A percentile compares a stretch with the other conserved stretches of the same genome.
Conservation (phyloP, 2,888 invertebrate species). For the Prosapia bicincta region DNA sequence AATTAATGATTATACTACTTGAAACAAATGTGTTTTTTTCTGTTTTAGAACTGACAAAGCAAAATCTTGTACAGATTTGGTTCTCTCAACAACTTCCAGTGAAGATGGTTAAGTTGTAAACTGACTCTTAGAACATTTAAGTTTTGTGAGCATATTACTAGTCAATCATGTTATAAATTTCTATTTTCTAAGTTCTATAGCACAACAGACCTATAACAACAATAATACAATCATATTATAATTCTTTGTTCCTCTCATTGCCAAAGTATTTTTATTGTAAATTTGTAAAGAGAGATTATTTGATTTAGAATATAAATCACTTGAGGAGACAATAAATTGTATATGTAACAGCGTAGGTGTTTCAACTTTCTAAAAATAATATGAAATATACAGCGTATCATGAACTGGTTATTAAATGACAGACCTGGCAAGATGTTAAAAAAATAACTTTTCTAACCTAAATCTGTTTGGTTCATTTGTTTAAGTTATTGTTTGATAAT, state of each 20-base stretch:
- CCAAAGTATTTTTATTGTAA: background rate
- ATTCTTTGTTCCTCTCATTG: background rate
- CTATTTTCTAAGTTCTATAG: too few relatives aligned
- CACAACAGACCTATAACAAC: background rate
- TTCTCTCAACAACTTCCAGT: conserved; percentile 39
- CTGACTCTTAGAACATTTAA: background rate
- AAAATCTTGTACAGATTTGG: conserved; percentile 69
- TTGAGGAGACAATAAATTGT: background rate
- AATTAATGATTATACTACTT: too few relatives aligned
- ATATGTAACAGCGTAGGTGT: too few relatives aligned
- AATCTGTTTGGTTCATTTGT: too few relatives aligned
- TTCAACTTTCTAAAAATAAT: too few relatives aligned
- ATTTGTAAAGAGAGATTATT: background rate
- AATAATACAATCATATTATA: background rate
- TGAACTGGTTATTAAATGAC: too few relatives aligned
- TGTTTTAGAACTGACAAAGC: conserved; percentile 64
- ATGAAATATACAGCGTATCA: too few relatives aligned
- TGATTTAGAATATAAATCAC: background rate
- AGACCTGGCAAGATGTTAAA: too few relatives aligned
- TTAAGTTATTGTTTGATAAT: too few relatives aligned
- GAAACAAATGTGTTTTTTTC: too few relatives aligned
- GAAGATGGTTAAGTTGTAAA: background rate
- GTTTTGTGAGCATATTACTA: background rate
- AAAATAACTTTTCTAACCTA: too few relatives aligned
- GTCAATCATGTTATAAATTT: background rate